Percentiles rank a stretch among this genome's conserved stretches.
Evolutionary conservation across 2,888 invertebrate genomes (phyloP).

Genomic region (Altica lythri): DNA sequence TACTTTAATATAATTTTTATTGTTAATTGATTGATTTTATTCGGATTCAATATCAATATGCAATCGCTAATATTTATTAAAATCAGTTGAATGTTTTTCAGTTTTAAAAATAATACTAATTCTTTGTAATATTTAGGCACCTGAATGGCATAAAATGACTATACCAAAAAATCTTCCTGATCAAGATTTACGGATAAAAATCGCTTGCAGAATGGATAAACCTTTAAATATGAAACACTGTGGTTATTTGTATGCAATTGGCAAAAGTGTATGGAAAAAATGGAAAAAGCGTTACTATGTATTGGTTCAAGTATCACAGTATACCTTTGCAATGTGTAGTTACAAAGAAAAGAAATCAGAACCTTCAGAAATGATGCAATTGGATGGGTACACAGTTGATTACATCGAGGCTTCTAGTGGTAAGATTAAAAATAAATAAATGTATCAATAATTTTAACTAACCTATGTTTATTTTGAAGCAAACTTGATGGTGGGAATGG

Average conservation of each 20-base stretch:
- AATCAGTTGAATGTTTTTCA: too few species aligned
- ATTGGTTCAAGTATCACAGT: slow-evolving; percentile 98
- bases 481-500: slow-evolving; percentile 91
- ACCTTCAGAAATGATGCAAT: slow-evolving; percentile 99
- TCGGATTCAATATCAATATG: too few species aligned
- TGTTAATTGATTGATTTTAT: too few species aligned
- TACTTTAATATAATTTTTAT: too few species aligned
- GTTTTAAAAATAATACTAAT: not conserved
- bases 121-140: slow-evolving; percentile 63
- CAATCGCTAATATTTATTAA: not conserved
- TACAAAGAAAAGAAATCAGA: slow-evolving; percentile 99
- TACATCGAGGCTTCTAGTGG: slow-evolving; percentile 96
- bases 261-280: slow-evolving; percentile 98
- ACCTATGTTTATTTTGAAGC: slow-evolving; percentile 63
- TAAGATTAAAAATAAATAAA: slow-evolving; percentile 53
- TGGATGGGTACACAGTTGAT: slow-evolving; percentile 99
- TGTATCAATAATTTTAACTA: slow-evolving; percentile 8
- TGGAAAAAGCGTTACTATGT: slow-evolving; percentile 99
- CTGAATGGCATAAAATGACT: slow-evolving; percentile 98
- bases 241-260: slow-evolving; percentile 87
- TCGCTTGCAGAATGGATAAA: slow-evolving; percentile 98
- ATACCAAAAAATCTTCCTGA: slow-evolving; percentile 94
- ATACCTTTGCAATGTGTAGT: slow-evolving; percentile 99
- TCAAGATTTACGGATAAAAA: slow-evolving; percentile 94
- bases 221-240: slow-evolving; percentile 99